Base-by-base conservation (phyloP, 1,140 invertebrate species). In the Asbolus verrucosus region DNA sequence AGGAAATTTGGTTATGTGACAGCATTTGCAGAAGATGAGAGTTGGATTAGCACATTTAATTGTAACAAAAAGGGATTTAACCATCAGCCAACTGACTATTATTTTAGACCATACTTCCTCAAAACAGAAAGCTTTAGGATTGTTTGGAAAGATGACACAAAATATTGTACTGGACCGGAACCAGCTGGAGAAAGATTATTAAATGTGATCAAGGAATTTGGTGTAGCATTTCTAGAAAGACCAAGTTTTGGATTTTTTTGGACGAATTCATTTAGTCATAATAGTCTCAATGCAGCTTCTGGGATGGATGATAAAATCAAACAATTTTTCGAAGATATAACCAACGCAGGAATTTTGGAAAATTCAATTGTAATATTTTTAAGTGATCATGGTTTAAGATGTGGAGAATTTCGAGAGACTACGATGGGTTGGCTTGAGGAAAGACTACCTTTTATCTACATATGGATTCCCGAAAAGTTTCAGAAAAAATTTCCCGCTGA, bases 361-460 rank as follows among this genome's bases (percentile, higher is more conserved):
- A 87, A 88, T 41, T 86, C 87, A 1, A 81, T 86, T 59, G 82
- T 88, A 67, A 77, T 97, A 0, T 88, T 95, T 18, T 81, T 94
- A 67, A 94, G 93, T 74, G 95, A 97, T 76, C 94, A 97, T 78
- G 95, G 95, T 1, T 88, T 93, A n/a, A n/a, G 94, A 13, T 94
- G 89, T 78, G 94, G 94, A 0, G 78, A 84, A 11, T 87, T 94
- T 43, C 82, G 91, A 39, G 78, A 87, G 36, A 91, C 90, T 0
- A 85, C 87, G 54, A 85, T 87, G n/a, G 94, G 94, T 0, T 92
- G 92, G 84, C 87, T 94, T 54, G 94, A 96, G 78, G 92, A 95
- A 78, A 81, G 93, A 54, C 78, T 96, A 13, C 95, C 95, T 0
- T 91, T 93, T 79, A 82, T 93, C 14, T 92, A 88, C 71, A 75